Conservation (phyloP, 2,888 invertebrate genomes). For the Leucoma salicis region DNA sequence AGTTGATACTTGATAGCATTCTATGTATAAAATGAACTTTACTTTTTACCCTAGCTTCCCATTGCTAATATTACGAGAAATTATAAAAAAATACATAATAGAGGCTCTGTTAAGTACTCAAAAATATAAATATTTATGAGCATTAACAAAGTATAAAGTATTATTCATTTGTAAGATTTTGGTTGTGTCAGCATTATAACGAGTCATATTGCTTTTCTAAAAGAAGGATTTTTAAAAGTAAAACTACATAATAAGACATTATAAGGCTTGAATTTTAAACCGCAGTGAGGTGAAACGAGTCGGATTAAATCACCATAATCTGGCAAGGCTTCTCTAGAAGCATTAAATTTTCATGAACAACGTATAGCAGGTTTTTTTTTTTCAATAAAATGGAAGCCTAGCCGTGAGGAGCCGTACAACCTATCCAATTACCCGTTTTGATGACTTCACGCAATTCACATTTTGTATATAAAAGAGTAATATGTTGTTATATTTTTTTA, state of each 20-base stretch:
- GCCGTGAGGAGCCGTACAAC: constrained; percentile 33
- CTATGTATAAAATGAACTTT: too few relatives aligned
- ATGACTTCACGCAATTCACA: constrained; percentile 10
- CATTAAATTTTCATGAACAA: constrained; percentile 56
- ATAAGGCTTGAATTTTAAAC: constrained; percentile 40
- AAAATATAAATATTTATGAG: too few relatives aligned
- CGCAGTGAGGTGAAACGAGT: constrained; percentile 33
- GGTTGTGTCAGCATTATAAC: too few relatives aligned
- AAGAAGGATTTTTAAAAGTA: neutral
- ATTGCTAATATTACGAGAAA: too few relatives aligned
- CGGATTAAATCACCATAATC: constrained; percentile 56
- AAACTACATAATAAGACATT: constrained; percentile 29
- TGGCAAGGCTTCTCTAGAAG: constrained; percentile 60
- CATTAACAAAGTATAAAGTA: too few relatives aligned
- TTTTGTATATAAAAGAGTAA: constrained; percentile 16
- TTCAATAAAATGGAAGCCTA: constrained; percentile 59
- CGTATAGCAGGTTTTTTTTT: constrained; percentile 42
- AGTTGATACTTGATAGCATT: too few relatives aligned
- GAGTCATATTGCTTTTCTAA: too few relatives aligned
- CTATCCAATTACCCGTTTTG: constrained; percentile 45
- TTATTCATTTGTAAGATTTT: too few relatives aligned
- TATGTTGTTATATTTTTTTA: constrained; percentile 23
- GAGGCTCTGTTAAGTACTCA: too few relatives aligned
- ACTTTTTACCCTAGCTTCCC: too few relatives aligned
- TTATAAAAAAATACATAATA: too few relatives aligned